A percentile compares a stretch with the other conserved stretches of the same genome.
phyloP scores from a whole-genome alignment of 2,888 invertebrate genomes.

The Nomada lathburiana region DNA sequence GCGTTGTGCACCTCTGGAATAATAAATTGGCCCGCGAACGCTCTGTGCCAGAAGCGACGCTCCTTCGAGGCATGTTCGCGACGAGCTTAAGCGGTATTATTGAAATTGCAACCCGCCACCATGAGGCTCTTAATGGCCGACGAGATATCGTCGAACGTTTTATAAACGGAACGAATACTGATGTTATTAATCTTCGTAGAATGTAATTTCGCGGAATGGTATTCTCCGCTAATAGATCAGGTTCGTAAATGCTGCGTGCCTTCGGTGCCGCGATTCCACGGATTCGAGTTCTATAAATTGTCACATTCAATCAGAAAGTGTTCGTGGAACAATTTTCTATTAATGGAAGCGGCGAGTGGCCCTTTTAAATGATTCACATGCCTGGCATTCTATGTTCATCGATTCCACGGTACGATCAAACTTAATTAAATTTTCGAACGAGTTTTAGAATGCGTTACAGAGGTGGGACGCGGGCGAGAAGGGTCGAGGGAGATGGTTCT shows the following conservation, averaged over 20 bases:
- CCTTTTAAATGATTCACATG: slow-evolving; percentile 19
- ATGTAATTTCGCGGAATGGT: too few species aligned
- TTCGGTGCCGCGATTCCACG: too few species aligned
- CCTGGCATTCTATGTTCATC: slow-evolving; percentile 9
- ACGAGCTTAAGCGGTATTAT: slow-evolving; percentile 60
- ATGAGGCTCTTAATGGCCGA: slow-evolving; percentile 49
- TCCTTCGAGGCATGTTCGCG: slow-evolving; percentile 38
- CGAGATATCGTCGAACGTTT: slow-evolving; percentile 34
- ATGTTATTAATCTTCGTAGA: background rate
- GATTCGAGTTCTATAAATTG: background rate
- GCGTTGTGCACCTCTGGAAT: slow-evolving; percentile 38
- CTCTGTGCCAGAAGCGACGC: slow-evolving; percentile 49
- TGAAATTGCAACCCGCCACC: slow-evolving; percentile 46
- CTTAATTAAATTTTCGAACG: slow-evolving; percentile 17
- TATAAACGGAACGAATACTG: background rate
- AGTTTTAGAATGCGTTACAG: background rate
- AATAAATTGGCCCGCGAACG: slow-evolving; percentile 46
- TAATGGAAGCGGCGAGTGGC: background rate
- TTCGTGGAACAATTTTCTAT: background rate
- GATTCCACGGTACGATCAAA: slow-evolving; percentile 17
- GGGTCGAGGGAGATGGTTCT: too few species aligned
- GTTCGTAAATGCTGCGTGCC: too few species aligned
- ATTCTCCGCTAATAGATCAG: too few species aligned
- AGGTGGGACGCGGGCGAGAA: background rate
- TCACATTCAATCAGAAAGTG: background rate